Evolutionary conservation across 2,888 invertebrate genomes (phyloP).

Genomic region (Xylophagus ater): DNA sequence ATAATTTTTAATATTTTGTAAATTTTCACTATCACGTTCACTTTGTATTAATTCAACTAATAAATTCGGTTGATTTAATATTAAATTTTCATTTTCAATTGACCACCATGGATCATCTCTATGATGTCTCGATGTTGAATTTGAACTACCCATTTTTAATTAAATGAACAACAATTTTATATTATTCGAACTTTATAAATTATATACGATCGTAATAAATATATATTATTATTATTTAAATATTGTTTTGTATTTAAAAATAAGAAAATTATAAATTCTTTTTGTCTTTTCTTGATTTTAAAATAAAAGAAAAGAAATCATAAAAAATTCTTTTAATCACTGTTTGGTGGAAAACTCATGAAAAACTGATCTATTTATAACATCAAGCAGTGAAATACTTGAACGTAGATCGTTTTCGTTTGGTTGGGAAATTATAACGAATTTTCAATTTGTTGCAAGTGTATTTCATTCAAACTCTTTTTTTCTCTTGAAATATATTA

Average conservation of each 20-base stretch:
- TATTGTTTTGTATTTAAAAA: slow-evolving; percentile 5
- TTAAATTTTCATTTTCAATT: slow-evolving; percentile 16
- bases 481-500: not conserved
- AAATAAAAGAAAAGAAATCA: not conserved
- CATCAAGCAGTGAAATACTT: not conserved
- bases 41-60: not conserved
- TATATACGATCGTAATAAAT: not conserved
- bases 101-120: slow-evolving; percentile 16
- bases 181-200: not conserved
- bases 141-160: slow-evolving; percentile 18
- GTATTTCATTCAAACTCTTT: not conserved
- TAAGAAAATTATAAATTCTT: slow-evolving; percentile 1
- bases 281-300: not conserved
- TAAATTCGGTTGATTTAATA: slow-evolving; percentile 12
- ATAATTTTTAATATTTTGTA: too few species aligned
- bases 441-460: not conserved
- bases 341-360: slow-evolving; percentile 27
- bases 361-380: slow-evolving; percentile 40
- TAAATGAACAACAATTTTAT: not conserved
- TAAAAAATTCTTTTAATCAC: slow-evolving; percentile 2
- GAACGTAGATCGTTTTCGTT: too few species aligned
- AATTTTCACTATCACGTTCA: slow-evolving; percentile 1
- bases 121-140: slow-evolving; percentile 12
- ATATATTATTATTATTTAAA: slow-evolving; percentile 1
- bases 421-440: not conserved